Percentiles rank a stretch among this genome's conserved stretches.
phyloP scores from a whole-genome alignment of 2,888 invertebrate genomes.

The Mechanitis messenoides region DNA sequence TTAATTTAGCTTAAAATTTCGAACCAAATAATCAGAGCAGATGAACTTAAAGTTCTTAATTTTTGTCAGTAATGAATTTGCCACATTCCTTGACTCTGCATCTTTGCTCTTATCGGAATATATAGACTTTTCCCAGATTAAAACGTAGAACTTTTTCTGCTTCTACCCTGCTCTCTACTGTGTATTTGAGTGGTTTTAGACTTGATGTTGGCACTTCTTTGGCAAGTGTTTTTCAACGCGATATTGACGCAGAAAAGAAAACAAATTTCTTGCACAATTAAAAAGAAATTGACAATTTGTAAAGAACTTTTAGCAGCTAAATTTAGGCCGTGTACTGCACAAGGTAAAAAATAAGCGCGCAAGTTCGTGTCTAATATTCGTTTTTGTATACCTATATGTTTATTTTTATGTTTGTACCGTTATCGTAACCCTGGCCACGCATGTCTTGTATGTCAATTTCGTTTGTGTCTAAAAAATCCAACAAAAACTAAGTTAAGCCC shows the following conservation, averaged over 20 bases:
- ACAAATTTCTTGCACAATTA: conserved; percentile 23
- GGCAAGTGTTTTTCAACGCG: not conserved
- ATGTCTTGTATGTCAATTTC: conserved; percentile 23
- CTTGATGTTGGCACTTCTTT: no score
- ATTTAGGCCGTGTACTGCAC: conserved; percentile 13
- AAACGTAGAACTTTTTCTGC: no score
- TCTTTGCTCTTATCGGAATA: conserved; percentile 15
- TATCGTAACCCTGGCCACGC: conserved; percentile 19
- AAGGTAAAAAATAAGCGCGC: conserved; percentile 14
- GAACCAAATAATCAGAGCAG: conserved; percentile 34
- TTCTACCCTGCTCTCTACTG: no score
- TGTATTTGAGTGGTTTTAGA: no score
- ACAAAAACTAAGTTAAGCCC: not conserved
- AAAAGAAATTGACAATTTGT: conserved; percentile 17
- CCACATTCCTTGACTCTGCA: conserved; percentile 13
- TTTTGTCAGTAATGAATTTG: conserved; percentile 23
- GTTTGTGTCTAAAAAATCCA: conserved; percentile 12
- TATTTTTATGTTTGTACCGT: no score
- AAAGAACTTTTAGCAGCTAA: conserved; percentile 16
- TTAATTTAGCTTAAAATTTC: conserved; percentile 25
- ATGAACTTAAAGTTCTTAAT: conserved; percentile 28
- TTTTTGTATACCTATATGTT: no score
- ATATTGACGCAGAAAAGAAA: conserved; percentile 23
- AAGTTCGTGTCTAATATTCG: not conserved
- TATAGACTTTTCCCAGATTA: no score